These are phyloP conservation scores for Chiloscyllium punctatum DNA, from an alignment of 2,797 vertebrate species.

Conservation along the genomic window DNA sequence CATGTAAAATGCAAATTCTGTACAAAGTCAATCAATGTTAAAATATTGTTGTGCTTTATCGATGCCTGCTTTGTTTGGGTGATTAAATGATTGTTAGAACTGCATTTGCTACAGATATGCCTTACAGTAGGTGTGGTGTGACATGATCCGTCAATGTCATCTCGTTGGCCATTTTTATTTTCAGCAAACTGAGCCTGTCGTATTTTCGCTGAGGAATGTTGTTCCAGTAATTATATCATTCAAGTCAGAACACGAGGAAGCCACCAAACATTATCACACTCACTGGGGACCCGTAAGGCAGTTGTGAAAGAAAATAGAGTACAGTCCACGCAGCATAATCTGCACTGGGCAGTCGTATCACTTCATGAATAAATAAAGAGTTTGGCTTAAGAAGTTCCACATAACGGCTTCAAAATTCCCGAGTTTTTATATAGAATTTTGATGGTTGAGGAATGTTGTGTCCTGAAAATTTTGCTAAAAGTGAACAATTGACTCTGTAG, in stretches of 20 bases:
- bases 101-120: background rate
- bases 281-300: background rate
- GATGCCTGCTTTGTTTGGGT: background rate
- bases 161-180: background rate
- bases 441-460: background rate
- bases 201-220: background rate
- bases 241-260: background rate
- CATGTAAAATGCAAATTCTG: background rate
- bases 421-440: background rate
- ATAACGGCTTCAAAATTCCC: background rate
- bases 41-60: background rate
- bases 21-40: background rate
- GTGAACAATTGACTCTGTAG: background rate
- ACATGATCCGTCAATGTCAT: background rate
- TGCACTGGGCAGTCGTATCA: background rate
- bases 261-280: background rate
- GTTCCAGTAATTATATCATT: background rate
- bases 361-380: constrained; percentile 23
- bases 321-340: background rate
- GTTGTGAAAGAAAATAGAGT: background rate
- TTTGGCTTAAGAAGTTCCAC: background rate
- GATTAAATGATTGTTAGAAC: background rate
- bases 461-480: background rate
- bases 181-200: background rate
- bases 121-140: background rate